Evolutionary conservation across 2,113 vertebrate genomes (phyloP).

Genomic region (Fulmarus glacialis): DNA sequence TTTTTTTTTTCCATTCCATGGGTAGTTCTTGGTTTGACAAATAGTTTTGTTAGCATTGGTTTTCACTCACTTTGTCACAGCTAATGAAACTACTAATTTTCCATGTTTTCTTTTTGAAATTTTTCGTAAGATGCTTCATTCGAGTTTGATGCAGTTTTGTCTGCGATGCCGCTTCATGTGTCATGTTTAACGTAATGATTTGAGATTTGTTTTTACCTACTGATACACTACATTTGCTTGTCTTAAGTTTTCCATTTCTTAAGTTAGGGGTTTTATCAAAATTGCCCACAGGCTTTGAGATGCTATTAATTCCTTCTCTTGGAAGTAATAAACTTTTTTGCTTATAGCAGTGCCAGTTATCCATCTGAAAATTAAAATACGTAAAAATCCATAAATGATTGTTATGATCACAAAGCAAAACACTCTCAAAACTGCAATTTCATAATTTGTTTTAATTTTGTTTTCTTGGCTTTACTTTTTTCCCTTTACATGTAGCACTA

Average conservation of each 20-base stretch:
- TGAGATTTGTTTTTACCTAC: neutral
- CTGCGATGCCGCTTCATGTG: neutral
- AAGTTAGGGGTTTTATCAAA: neutral
- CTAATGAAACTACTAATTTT: neutral
- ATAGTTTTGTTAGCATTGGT: neutral
- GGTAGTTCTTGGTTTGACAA: neutral
- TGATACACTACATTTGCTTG: neutral
- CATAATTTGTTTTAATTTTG: neutral
- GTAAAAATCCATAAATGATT: neutral
- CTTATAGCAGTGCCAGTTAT: neutral
- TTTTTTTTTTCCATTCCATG: neutral
- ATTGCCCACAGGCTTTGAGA: neutral
- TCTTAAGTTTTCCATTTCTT: neutral
- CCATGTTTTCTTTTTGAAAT: neutral
- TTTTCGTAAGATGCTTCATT: slow-evolving; percentile 34
- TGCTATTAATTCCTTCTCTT: neutral
- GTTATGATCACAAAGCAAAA: neutral
- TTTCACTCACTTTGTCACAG: neutral
- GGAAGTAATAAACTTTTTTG: neutral
- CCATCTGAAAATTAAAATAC: neutral
- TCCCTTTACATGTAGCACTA: accelerated
- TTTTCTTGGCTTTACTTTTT: neutral
- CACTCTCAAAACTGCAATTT: neutral
- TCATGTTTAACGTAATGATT: neutral
- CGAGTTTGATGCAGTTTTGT: neutral